A percentile compares a stretch with the other conserved stretches of the same genome.
Conservation (phyloP, 2,888 invertebrate species). For the Deroplatys truncata region DNA sequence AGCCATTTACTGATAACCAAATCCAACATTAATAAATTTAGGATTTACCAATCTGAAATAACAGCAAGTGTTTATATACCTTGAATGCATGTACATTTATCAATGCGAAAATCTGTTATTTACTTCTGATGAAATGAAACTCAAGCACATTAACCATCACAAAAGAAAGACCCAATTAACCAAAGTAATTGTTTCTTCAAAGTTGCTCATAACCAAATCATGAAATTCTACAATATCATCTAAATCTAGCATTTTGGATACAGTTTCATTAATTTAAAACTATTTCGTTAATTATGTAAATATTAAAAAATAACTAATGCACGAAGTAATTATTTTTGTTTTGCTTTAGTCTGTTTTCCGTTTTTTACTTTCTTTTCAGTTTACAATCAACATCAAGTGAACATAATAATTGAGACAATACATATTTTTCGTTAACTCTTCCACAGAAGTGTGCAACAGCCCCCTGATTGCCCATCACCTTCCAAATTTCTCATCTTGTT, state of each 20-base stretch:
- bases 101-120: not conserved
- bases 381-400: not conserved
- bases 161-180: conserved; percentile 12
- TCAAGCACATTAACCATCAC: not conserved
- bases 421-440: not conserved
- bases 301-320: conserved; percentile 6
- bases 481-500: conserved; percentile 8
- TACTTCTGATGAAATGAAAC: not conserved
- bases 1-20: not conserved
- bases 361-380: not conserved
- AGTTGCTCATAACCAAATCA: not conserved
- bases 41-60: not conserved
- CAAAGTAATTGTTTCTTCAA: conserved; percentile 1
- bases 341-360: not conserved
- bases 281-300: not conserved
- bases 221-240: not conserved
- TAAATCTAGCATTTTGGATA: not conserved
- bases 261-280: not conserved
- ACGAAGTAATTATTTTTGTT: not conserved
- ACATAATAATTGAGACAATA: not conserved
- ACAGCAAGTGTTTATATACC: not conserved
- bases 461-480: conserved; percentile 25
- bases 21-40: not conserved
- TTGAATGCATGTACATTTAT: not conserved
- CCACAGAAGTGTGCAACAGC: conserved; percentile 25